Evolutionary conservation across 2,888 invertebrate species (phyloP).

Genomic region (Alloplasta piceator): DNA sequence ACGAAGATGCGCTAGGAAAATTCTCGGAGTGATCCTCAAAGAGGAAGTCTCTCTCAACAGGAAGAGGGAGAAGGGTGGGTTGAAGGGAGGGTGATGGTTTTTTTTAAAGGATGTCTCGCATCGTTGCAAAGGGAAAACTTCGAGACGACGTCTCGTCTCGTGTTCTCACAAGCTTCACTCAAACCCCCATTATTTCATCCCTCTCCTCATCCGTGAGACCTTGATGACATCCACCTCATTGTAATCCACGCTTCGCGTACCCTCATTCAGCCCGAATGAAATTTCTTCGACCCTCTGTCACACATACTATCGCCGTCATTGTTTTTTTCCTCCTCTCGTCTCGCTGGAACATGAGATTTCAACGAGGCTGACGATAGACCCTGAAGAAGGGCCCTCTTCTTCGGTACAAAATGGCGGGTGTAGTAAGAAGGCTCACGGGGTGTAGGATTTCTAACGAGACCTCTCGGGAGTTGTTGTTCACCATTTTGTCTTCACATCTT

Average conservation of each 20-base stretch:
- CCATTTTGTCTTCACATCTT: conserved; percentile 36
- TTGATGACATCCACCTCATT: neutral
- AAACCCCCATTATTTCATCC: conserved; percentile 4
- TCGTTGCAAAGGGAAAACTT: conserved; percentile 19
- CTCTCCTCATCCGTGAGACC: neutral
- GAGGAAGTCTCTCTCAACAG: neutral
- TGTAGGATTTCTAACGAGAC: conserved; percentile 53
- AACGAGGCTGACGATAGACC: neutral
- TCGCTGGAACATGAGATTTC: conserved; percentile 42
- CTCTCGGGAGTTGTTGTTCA: conserved; percentile 17
- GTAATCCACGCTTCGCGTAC: conserved; percentile 16
- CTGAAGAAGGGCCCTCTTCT: too few species aligned
- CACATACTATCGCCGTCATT: conserved; percentile 31
- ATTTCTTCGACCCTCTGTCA: conserved; percentile 30
- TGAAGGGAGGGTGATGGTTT: neutral
- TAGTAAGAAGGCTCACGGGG: conserved; percentile 26
- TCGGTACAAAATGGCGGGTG: neutral
- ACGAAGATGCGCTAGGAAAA: neutral
- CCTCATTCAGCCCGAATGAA: conserved; percentile 34
- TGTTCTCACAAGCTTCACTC: neutral
- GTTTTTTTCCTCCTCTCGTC: neutral
- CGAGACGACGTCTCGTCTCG: conserved; percentile 22
- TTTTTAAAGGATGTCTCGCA: neutral
- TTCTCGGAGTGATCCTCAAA: neutral
- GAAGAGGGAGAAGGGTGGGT: neutral